Evolutionary conservation across 92 coral and sea anemone species (phyloP), one percentile per base, ranked within the genome.

Genomic region (Bergia puertoricense): DNA sequence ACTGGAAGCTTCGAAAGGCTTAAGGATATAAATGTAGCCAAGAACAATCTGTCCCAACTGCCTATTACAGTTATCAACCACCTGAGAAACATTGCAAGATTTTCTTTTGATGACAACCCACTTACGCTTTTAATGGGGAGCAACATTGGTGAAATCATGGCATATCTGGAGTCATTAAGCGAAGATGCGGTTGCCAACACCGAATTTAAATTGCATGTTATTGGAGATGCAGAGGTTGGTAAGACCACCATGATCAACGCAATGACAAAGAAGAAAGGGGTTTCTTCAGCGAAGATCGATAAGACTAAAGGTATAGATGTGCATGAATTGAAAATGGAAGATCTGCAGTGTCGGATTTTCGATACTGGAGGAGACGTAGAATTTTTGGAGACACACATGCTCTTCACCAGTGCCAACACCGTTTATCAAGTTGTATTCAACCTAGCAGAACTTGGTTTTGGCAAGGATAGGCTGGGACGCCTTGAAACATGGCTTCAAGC

Each of bases 301-400:
- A 69, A 69, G 16, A 69, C 74, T 11, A 36, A 69, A 16, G 74
- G 74, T 36, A 69, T 69, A 69, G 39, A 69, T n/a, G 74, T 69
- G 0, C 7, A 13, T 23, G 37, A 69, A 69, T 1, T 69, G 22
- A 18, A 69, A 36, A 69, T 69, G 39, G 14, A 69, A n/a, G 74
- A n/a, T n/a, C 74, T 69, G 0, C 74, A 69, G 14, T 69, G 74
- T 36, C 14, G 39, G 3, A 0, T 69, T 22, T 69, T 69, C n/a
- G 74, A 69, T 23, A 69, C 74, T 69, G 30, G 74, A 36, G 74
- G 74, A 69, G 74, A 36, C 74, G 74, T 36, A 7, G 74, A 69
- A 0, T 69, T 69, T 69, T 36, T 69, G 7, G 74, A 69, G 16
- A 69, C 74, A 2, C 74, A 69, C 7, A 69, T 69, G 74, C 39